Conservation (phyloP, 2,888 invertebrate species). For the Hyposoter didymator region DNA sequence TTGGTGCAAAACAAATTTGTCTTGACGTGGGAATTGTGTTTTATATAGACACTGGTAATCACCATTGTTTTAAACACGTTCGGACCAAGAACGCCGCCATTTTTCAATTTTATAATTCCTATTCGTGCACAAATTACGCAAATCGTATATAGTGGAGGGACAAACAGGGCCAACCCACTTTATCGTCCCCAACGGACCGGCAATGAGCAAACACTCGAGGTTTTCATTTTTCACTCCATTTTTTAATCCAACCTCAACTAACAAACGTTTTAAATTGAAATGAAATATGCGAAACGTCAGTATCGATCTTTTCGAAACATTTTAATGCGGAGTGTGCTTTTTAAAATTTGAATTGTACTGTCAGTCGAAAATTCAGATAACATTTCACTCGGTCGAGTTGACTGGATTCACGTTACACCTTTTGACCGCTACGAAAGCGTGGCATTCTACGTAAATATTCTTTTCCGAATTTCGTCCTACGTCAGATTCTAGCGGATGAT, state of each 20-base stretch:
- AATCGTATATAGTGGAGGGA: not conserved
- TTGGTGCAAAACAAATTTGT: not conserved
- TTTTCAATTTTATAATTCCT: slow-evolving; percentile 44
- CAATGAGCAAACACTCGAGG: not conserved
- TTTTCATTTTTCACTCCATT: not conserved
- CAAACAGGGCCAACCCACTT: not conserved
- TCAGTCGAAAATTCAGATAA: not conserved
- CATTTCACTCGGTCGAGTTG: not conserved
- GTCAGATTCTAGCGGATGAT: not conserved
- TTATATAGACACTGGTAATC: slow-evolving; percentile 52
- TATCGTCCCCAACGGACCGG: not conserved
- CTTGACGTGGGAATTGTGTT: not conserved
- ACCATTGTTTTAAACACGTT: slow-evolving; percentile 72
- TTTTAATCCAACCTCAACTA: not conserved
- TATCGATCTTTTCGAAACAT: not conserved
- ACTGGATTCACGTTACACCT: not conserved
- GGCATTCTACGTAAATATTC: not conserved
- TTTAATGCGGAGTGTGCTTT: not conserved
- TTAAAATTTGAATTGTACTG: not conserved
- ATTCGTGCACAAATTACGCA: not conserved
- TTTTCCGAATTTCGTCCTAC: not conserved
- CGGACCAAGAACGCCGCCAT: slow-evolving; percentile 74
- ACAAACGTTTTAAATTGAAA: not conserved
- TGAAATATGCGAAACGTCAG: not conserved
- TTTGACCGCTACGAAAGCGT: not conserved